Evolutionary conservation across 2,797 vertebrate genomes (phyloP).

Genomic region (Meriones psammophilus): DNA sequence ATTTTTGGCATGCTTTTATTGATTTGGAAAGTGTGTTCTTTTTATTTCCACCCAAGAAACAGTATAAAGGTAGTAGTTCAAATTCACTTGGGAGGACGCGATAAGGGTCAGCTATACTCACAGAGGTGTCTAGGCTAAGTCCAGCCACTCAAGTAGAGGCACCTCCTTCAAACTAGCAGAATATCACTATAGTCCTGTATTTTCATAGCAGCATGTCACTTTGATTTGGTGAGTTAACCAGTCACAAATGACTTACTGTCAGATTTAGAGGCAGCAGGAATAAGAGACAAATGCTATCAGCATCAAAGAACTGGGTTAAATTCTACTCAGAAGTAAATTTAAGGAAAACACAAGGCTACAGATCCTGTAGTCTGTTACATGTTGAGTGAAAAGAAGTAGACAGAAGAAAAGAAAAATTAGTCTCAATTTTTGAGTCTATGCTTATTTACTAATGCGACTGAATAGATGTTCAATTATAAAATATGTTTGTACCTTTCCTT

Average conservation of each 20-base stretch:
- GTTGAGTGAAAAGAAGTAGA: background rate
- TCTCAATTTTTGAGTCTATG: background rate
- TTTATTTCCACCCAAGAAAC: slow-evolving; percentile 31
- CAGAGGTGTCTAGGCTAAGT: background rate
- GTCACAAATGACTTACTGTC: background rate
- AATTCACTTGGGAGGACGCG: background rate
- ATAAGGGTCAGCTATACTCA: background rate
- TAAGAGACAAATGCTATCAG: background rate
- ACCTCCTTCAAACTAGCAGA: background rate
- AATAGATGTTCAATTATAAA: background rate
- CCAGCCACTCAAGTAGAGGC: background rate
- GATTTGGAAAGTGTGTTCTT: slow-evolving; percentile 37
- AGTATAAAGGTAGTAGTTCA: background rate
- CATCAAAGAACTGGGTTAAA: background rate
- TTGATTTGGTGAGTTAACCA: background rate
- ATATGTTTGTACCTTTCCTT: background rate
- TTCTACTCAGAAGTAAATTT: background rate
- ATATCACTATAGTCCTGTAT: background rate
- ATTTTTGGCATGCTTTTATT: slow-evolving; percentile 59
- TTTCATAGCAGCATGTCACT: background rate
- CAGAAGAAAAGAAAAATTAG: background rate
- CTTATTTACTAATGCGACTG: background rate
- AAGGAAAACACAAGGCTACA: background rate
- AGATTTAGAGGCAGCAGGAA: background rate
- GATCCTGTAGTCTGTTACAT: background rate